Conservation (phyloP, 2,113 vertebrate genomes). For the Neolamprologus ventralis region DNA sequence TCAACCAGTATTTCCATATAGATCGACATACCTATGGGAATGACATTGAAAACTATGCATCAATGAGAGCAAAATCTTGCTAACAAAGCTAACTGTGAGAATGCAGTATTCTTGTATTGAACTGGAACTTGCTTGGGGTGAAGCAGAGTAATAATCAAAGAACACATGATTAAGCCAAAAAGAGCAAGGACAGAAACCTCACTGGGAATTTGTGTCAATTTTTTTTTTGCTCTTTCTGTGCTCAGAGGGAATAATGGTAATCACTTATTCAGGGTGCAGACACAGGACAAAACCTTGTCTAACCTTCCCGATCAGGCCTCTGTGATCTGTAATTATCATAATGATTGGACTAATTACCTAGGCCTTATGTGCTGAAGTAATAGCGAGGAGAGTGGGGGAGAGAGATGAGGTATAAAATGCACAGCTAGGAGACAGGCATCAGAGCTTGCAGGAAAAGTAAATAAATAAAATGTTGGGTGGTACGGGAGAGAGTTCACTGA, state of each 20-base stretch:
- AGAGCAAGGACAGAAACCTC: background rate
- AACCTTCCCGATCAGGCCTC: slow-evolving; percentile 23
- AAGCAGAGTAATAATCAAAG: background rate
- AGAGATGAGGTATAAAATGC: background rate
- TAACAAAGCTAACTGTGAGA: background rate
- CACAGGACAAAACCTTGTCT: slow-evolving; percentile 3
- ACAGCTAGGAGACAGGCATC: background rate
- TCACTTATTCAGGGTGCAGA: background rate
- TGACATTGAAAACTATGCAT: background rate
- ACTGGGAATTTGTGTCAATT: background rate
- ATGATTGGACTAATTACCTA: slow-evolving; percentile 39
- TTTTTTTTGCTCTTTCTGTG: background rate
- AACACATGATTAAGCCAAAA: background rate
- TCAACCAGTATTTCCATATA: slow-evolving; percentile 4
- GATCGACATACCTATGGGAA: background rate
- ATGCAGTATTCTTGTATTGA: background rate
- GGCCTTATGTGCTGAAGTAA: slow-evolving; percentile 7
- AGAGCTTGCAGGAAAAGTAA: background rate
- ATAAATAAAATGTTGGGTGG: slow-evolving; percentile 7
- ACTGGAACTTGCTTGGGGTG: background rate
- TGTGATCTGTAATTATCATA: slow-evolving; percentile 42
- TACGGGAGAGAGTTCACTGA: background rate
- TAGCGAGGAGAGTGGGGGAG: background rate
- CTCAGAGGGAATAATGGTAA: background rate
- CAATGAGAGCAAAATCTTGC: background rate